Base-by-base conservation (phyloP, 2,888 invertebrate species). In the Ophioninae sp. region DNA sequence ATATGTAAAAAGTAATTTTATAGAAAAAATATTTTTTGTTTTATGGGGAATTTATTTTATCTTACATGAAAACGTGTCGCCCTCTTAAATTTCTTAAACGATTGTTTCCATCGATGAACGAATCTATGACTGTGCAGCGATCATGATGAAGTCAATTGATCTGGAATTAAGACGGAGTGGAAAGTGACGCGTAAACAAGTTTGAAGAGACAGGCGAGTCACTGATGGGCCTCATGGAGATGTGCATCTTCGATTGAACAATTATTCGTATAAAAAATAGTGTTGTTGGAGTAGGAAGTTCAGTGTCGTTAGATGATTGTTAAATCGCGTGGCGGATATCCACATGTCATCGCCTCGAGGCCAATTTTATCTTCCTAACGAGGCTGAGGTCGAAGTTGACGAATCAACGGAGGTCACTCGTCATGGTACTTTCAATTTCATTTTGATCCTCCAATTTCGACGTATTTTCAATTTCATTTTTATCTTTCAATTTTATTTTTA, bases 341-440 rank as follows among this genome's bases (percentile, higher is more conserved):
- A 89, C 88, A 91, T 92, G 91, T 90, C 90, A 90, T 90, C 91
- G 85, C 88, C 88, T 84, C 85, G 88, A 83, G 88, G 88, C 81
- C 86, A 89, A 67, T 90, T 86, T 86, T 89, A 87, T 86, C 87
- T 89, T 81, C 87, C 90, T 74, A 86, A 86, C 80, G 91, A 90
- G 79, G 88, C 89, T 86, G 86, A 87, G 81, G 87, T 85, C 74
- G 85, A 84, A 64, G 76, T 87, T 80, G 87, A 88, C 41, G 83
- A 85, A 30, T 75, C 82, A 70, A 84, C 84, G 64, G 72, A 79
- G 70, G 64, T 87, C 77, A 72, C 56, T 68, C 61, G 82, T 82
- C 87, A 88, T 85, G 90, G 89, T 90, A 88, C 50, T 87, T 87
- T 78, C 73, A 68, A 50, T 44, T 68, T 68, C 7, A 68, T 61